These are phyloP conservation scores for Anseranas semipalmata DNA, from an alignment of 2,113 vertebrate species.

Conservation along the genomic window DNA sequence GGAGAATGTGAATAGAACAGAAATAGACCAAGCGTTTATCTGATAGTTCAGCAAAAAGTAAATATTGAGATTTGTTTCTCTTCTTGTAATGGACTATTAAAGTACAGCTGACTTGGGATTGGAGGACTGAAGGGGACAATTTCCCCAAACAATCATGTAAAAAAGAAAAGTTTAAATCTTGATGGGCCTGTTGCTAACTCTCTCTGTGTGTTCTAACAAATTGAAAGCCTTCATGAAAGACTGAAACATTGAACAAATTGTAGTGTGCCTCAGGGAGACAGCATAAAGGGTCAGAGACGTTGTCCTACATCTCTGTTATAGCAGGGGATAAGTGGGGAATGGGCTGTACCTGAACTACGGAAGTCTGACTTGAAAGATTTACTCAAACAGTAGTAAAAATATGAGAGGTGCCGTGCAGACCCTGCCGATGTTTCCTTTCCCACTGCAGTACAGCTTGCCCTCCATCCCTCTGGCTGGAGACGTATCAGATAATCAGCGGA, in stretches of 20 bases:
- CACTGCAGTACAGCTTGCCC: background rate
- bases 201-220: background rate
- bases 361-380: background rate
- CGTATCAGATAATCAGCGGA: background rate
- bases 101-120: slow-evolving; percentile 20
- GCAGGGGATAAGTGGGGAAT: background rate
- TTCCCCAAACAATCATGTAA: background rate
- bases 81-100: slow-evolving; percentile 50
- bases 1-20: slow-evolving; percentile 63
- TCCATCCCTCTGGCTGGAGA: background rate
- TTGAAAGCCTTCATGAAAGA: background rate
- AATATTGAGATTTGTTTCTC: slow-evolving; percentile 67
- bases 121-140: background rate
- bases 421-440: background rate
- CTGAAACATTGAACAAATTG: background rate
- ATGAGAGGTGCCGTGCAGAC: background rate
- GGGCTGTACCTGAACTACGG: background rate
- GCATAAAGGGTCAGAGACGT: background rate
- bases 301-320: background rate
- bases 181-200: background rate
- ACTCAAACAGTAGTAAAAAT: background rate
- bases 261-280: background rate
- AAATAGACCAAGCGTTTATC: slow-evolving; percentile 65
- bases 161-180: background rate
- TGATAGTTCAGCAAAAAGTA: slow-evolving; percentile 58